Evolutionary conservation across 2,888 invertebrate species (phyloP), one percentile per base, ranked within the genome.

Genomic region (Dasysyrphus tricinctus): DNA sequence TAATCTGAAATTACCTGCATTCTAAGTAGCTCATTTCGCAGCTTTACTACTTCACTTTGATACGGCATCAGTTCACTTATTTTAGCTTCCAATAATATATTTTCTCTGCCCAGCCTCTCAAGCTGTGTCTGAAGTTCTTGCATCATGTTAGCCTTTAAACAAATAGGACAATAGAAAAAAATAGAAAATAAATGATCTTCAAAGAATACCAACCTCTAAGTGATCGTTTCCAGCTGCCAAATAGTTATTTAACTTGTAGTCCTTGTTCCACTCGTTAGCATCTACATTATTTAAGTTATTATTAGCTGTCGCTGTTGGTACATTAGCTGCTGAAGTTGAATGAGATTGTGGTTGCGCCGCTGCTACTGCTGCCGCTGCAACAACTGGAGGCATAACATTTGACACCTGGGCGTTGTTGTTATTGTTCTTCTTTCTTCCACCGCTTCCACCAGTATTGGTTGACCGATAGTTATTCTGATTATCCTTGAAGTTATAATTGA

Each of bases 1-100:
- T n/a, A n/a, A 14, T 51, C 65, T 49, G 14, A 56, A 80, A 84
- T 88, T 90, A 96, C 96, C 94, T 96, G 96, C 89, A 96, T 92
- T 89, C 95, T 94, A 51, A 94, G 94, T 88, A 96, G 94, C 92
- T 97, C 96, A 78, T 94, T 94, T 89, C 95, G 94, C 76, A 96
- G 93, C 88, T 94, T 93, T 87, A 95, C 94, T 80, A 96, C 94
- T 90, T 97, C 96, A 70, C 94, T 94, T 83, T 94, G 95, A 89
- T 95, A 94, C 89, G 95, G 94, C 89, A 94, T 92, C 89, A 96
- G 91, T 90, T 96, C 95, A 56, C 93, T 93, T 34, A 95, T 93
- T 89, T 93, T 93, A 84, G 94, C 91, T 90, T 95, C 95, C 89
- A 96, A 92, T 89, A 94, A 94, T 57, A 94, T 93, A 88, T 96